Base-by-base conservation (phyloP, 2,797 vertebrate species). In the Triplophysa bombifrons region DNA sequence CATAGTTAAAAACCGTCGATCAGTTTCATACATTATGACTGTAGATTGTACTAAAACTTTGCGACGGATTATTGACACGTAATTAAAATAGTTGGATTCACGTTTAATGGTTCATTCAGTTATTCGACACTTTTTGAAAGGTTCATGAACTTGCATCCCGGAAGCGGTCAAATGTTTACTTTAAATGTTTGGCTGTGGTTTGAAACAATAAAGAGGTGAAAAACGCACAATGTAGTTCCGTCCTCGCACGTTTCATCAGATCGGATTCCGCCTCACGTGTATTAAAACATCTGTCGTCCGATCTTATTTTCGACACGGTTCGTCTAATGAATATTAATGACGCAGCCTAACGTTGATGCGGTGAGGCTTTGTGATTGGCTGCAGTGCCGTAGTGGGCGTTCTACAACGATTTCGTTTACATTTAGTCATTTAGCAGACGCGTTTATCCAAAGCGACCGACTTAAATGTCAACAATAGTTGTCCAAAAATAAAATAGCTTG, bases 301-400 rank as follows among this genome's bases (percentile, higher is more conserved):
- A 60, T 20, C 50, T n/a, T 17, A n/a, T 12, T n/a, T 13, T 9
- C 12, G 19, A 30, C 3, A 50, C 55, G 0, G 13, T 25, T 69
- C 2, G 20, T n/a, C 50, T 71, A 27, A 51, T 78, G 1, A 70
- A 71, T 78, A 71, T 61, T 27, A 41, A 61, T 20, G 22, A 34
- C 41, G 1, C 12, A 11, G 20, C n/a, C 8, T 70, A 9, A 61
- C 25, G 55, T 25, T 12, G 30, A 13, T 10, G 8, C 2, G 4
- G 30, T 8, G 17, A 3, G 8, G 7, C 2, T 34, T 14, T 6
- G 14, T 22, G 76, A 78, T 70, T 69, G 66, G 66, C 44, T 61
- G 17, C 14, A 34, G 30, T 1, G 8, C 13, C 1, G 50, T 71
- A 70, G 6, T 10, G 38, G 3, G 22, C 51, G 11, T 44, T 41